Evolutionary conservation across 1,140 invertebrate species (phyloP).

Genomic region (Ceratosolen fusciceps): DNA sequence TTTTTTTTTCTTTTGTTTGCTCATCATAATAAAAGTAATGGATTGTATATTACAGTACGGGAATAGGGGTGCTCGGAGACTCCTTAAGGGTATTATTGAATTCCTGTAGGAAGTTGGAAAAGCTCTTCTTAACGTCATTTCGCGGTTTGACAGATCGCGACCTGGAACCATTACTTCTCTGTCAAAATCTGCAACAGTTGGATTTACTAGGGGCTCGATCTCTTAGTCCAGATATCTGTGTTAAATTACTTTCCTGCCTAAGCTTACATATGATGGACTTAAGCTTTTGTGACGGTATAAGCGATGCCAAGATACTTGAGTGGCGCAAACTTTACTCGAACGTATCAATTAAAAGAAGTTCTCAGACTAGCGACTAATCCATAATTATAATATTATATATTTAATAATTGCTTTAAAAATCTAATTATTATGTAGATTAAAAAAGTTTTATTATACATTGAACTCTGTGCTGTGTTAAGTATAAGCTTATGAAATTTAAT

Average conservation of each 20-base stretch:
- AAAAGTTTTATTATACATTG: neutral
- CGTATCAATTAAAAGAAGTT: conserved; percentile 76
- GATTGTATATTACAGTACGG: too few species aligned
- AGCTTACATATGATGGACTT: conserved; percentile 85
- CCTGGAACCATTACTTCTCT: conserved; percentile 78
- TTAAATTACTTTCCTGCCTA: conserved; percentile 71
- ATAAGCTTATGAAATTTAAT: conserved; percentile 8
- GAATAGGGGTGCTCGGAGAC: conserved; percentile 70
- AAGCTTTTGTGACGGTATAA: conserved; percentile 87
- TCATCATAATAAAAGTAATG: too few species aligned
- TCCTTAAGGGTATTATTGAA: conserved; percentile 70
- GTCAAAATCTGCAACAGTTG: conserved; percentile 80
- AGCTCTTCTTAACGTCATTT: conserved; percentile 83
- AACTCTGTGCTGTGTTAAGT: conserved; percentile 34
- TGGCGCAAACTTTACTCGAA: conserved; percentile 76
- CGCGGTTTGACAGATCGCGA: conserved; percentile 84
- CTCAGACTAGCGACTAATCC: conserved; percentile 56
- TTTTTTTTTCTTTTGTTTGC: too few species aligned
- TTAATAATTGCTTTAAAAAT: conserved; percentile 15
- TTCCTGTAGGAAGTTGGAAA: conserved; percentile 78
- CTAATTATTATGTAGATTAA: neutral
- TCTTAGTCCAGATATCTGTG: conserved; percentile 80
- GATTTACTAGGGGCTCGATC: conserved; percentile 86
- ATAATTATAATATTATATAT: neutral
- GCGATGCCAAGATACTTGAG: conserved; percentile 76